Evolutionary conservation across 2,888 invertebrate genomes (phyloP), one percentile per base, ranked within the genome.

Genomic region (Dryomyza anilis): DNA sequence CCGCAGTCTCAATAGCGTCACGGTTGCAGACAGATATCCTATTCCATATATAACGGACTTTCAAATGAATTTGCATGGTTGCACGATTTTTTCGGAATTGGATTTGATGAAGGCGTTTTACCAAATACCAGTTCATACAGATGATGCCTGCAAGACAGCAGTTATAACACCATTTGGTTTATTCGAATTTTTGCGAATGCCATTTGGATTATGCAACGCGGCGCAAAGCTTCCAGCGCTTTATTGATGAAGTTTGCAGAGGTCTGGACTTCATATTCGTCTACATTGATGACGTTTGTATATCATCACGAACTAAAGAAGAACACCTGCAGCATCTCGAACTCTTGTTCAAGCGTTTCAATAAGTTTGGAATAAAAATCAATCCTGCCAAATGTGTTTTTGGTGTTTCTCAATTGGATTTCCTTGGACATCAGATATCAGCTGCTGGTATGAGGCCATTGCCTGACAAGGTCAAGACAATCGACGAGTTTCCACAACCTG

Each of bases 21-120:
- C 80, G 0, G 62, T 75, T 1, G 77, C 79, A 0, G 80, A 83
- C 67, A 56, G 74, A 3, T 81, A 80, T 63, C 80, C 81, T 0
- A 67, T 79, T 2, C 72, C 76, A 0, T 74, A 77, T 33, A 71
- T 81, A 1, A 73, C 76, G 8, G 78, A 81, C 52, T 66, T 65
- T 21, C 19, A 57, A 3, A 61, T 30, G 30, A 61, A 58, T 6
- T 50, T 68, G 3, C 36, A 63, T 16, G 63, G 59, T 0, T 65
- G 46, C 16, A 64, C 21, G 10, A 43, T 67, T 7, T 67, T 67
- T 45, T 63, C 63, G 25, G 56, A 56, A 10, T 30, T 65, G 5
- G 70, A 67, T 21, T 39, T 67, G 27, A 55, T 50, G 4, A 50
- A 53, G 5, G 67, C 67, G 12, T 68, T 61, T 53, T 29, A 64